Evolutionary conservation across 1,140 invertebrate genomes (phyloP).

Genomic region (Calliphora vicina): DNA sequence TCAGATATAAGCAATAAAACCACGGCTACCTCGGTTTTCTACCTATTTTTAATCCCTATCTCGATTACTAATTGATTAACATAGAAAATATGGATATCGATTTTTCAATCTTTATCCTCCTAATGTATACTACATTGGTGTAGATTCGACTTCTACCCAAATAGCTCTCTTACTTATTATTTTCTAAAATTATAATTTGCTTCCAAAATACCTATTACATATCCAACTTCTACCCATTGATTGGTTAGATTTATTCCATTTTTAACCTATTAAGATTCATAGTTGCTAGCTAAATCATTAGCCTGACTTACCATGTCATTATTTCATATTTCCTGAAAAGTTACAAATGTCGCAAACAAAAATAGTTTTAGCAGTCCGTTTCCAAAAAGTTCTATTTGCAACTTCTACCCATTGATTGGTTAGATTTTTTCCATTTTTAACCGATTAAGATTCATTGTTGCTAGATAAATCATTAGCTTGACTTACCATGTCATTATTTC

Average conservation of each 20-base stretch:
- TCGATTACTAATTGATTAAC: too few species aligned
- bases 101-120: too few species aligned
- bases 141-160: too few species aligned
- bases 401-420: constrained; percentile 54
- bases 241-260: constrained; percentile 45
- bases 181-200: too few species aligned
- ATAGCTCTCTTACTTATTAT: too few species aligned
- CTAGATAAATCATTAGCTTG: constrained; percentile 6
- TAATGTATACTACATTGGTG: too few species aligned
- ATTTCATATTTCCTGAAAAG: constrained; percentile 15
- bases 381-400: neutral
- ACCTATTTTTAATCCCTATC: too few species aligned
- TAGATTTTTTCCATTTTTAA: constrained; percentile 44
- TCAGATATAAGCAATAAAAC: too few species aligned
- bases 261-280: constrained; percentile 53
- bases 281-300: constrained; percentile 17
- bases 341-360: constrained; percentile 18
- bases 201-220: too few species aligned
- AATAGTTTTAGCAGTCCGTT: neutral
- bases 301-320: constrained; percentile 17
- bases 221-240: constrained; percentile 52
- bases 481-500: constrained; percentile 4
- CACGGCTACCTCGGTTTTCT: too few species aligned
- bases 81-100: too few species aligned
- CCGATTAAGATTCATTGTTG: constrained; percentile 50